Percentiles rank a stretch among this genome's conserved stretches.
These are phyloP conservation scores for Tetrax tetrax DNA, from an alignment of 2,113 vertebrate species.

Conservation along the genomic window DNA sequence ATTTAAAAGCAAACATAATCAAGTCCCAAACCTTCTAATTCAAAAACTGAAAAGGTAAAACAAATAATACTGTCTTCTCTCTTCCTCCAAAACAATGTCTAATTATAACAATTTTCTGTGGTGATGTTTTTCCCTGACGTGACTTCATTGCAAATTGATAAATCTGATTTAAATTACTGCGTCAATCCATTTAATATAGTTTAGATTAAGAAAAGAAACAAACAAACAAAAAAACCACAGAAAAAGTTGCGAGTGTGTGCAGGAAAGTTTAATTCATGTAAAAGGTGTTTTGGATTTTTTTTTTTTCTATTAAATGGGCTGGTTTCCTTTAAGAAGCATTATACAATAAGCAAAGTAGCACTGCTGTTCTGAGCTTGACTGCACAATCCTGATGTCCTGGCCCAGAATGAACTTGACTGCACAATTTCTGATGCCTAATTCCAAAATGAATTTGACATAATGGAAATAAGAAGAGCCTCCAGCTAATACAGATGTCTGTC, in stretches of 20 bases:
- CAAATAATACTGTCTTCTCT: background rate
- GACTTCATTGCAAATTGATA: background rate
- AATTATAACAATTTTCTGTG: background rate
- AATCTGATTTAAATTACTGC: background rate
- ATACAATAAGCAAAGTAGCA: background rate
- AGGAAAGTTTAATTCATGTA: background rate
- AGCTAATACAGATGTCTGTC: slow-evolving; percentile 35
- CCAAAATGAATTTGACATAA: slow-evolving; percentile 62
- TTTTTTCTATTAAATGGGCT: background rate
- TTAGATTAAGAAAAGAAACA: background rate
- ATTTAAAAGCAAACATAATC: background rate
- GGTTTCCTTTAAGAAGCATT: background rate
- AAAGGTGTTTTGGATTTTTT: background rate
- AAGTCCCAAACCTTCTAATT: background rate
- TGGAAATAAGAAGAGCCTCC: slow-evolving; percentile 58
- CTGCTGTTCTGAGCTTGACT: slow-evolving; percentile 1
- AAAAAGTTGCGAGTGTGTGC: background rate
- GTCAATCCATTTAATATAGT: background rate
- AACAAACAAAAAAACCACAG: background rate
- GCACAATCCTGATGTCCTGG: slow-evolving; percentile 9
- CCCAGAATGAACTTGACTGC: slow-evolving; percentile 46
- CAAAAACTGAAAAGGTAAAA: background rate
- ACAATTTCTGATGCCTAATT: slow-evolving; percentile 40
- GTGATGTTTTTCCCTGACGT: background rate
- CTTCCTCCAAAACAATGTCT: background rate